Conservation (phyloP, 2,888 invertebrate genomes). For the Drosophila rubida region DNA sequence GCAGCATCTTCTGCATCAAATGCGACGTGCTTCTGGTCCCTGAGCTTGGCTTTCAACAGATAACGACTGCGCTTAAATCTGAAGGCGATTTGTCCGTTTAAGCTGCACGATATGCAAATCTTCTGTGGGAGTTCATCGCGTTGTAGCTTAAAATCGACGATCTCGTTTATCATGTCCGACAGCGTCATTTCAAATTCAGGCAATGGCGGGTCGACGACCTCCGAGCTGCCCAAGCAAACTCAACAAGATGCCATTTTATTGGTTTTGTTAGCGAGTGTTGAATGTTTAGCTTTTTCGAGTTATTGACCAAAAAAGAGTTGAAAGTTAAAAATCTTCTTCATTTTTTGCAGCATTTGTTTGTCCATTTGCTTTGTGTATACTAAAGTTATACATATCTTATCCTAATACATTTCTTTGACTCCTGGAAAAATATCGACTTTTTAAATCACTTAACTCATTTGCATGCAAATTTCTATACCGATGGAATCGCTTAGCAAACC, state of each 20-base stretch:
- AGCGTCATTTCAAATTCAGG: conserved; percentile 14
- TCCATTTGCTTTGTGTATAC: background rate
- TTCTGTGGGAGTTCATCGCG: conserved; percentile 27
- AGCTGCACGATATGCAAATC: conserved; percentile 32
- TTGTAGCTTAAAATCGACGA: conserved; percentile 13
- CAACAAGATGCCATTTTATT: conserved; percentile 30
- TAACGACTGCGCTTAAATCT: conserved; percentile 19
- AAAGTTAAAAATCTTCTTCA: no score
- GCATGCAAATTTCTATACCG: no score
- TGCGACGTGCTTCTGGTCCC: background rate
- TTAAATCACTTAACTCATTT: no score
- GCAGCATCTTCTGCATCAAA: background rate
- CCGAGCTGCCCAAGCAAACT: conserved; percentile 23
- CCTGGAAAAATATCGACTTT: no score
- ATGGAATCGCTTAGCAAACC: no score
- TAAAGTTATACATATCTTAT: no score
- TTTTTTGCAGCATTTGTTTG: no score
- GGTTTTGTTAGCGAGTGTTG: background rate
- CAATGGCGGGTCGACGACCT: conserved; percentile 6
- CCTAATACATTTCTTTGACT: no score
- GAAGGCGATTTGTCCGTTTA: conserved; percentile 22
- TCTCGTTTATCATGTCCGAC: conserved; percentile 33
- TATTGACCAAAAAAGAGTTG: no score
- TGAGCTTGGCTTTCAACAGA: conserved; percentile 10
- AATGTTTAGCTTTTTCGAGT: no score